Percentiles rank a stretch among this genome's conserved stretches.
Evolutionary conservation across 1,140 invertebrate genomes (phyloP).

Genomic region (Hirudo medicinalis): DNA sequence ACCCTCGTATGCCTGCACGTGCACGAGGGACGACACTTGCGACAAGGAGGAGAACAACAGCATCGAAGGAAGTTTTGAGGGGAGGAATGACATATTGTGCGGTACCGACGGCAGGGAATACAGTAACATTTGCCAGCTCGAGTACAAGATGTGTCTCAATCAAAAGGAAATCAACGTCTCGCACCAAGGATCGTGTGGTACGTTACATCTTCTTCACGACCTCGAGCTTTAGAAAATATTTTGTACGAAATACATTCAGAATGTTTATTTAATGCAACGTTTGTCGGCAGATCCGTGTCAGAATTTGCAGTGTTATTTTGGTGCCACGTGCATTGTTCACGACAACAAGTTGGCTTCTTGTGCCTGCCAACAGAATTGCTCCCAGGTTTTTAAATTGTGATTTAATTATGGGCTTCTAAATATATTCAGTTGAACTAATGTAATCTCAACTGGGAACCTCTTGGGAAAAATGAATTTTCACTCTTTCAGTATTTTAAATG

Average conservation of each 20-base stretch:
- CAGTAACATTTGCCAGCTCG: not conserved
- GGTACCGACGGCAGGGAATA: not conserved
- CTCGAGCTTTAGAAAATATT: not conserved
- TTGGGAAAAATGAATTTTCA: too few species aligned
- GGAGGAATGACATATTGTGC: not conserved
- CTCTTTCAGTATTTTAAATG: too few species aligned
- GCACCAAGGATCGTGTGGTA: not conserved
- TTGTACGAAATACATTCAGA: not conserved
- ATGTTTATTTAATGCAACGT: not conserved
- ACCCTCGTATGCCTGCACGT: not conserved
- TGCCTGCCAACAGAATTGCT: not conserved
- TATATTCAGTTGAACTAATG: too few species aligned
- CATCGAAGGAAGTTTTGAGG: not conserved
- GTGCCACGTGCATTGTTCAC: not conserved
- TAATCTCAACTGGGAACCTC: too few species aligned
- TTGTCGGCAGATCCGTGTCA: not conserved
- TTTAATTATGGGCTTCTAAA: too few species aligned
- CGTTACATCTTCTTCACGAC: not conserved
- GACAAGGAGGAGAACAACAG: slow-evolving; percentile 1
- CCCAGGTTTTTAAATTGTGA: too few species aligned
- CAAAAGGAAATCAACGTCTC: slow-evolving; percentile 1
- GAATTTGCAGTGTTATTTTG: not conserved
- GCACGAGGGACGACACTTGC: not conserved
- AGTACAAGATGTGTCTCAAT: not conserved
- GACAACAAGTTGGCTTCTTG: not conserved